Evolutionary conservation across 2,113 vertebrate genomes (phyloP), one percentile per base, ranked within the genome.

Genomic region (Podarcis muralis): DNA sequence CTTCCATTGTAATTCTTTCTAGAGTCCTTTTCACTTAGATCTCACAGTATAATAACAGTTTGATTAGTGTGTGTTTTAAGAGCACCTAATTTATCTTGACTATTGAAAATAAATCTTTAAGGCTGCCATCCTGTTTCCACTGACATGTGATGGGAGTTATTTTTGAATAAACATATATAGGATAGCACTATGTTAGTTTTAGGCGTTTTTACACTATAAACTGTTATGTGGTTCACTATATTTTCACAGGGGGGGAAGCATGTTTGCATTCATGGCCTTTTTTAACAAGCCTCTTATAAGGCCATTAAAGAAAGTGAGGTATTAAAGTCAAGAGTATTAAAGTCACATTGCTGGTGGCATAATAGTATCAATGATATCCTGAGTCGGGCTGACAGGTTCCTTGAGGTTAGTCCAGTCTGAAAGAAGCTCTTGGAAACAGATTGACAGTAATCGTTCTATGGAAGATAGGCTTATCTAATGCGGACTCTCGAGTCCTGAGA

Each of bases 1-100:
- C 40, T 82, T 0, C 0, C 83, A 87, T 81, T 90, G 87, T 40
- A 37, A 85, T 13, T 27, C 48, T 37, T 71, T 7, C 48, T 40
- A 86, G 30, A 79, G 85, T 86, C 27, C 8, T 71, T 30, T 72
- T 75, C 48, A 80, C 57, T 86, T 76, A 27, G 83, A 81, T 87
- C 85, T 57, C 86, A 87, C 90, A 87, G 68, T n/a, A 3, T 37
- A 8, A 81, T 20, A 9, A 18, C 9, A 40, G 80, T 76, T 37
- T 3, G 62, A 84, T 86, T 92, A 81, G 66, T 18, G 30, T 72
- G 66, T 72, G 30, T 72, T 72, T 30, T n/a, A 72, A 72, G 30
- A 72, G 69, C 4, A 72, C 69, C 69, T 32, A 72, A n/a, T n/a
- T 72, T n/a, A 30, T 72, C 30, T 71, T 15, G 12, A 72, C 27